Conservation (phyloP, 2,797 vertebrate species). For the Myripristis murdjan region DNA sequence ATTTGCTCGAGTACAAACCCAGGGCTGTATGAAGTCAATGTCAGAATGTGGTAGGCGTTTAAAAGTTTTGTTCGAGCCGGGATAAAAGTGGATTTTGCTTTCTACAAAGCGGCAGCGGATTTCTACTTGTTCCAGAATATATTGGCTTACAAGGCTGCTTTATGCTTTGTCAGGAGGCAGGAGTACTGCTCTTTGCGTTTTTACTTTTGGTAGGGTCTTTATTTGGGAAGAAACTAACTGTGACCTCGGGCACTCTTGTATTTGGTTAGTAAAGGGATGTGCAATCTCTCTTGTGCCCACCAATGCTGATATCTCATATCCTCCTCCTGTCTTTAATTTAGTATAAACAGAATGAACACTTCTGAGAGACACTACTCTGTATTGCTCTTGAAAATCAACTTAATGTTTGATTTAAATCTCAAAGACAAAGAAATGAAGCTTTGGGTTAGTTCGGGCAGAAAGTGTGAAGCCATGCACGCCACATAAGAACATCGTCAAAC, state of each 20-base stretch:
- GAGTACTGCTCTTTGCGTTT: too few species aligned
- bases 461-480: too few species aligned
- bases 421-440: neutral
- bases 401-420: neutral
- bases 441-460: too few species aligned
- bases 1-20: too few species aligned
- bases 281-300: too few species aligned
- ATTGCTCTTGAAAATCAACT: conserved; percentile 6
- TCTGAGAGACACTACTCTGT: neutral
- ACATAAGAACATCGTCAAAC: too few species aligned
- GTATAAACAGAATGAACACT: conserved; percentile 19
- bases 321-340: conserved; percentile 5
- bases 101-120: neutral
- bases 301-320: neutral
- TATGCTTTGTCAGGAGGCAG: conserved; percentile 13
- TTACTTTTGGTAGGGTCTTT: too few species aligned
- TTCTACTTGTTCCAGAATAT: conserved; percentile 14
- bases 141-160: neutral
- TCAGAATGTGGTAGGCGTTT: neutral
- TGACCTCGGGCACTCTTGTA: conserved; percentile 4
- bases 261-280: too few species aligned
- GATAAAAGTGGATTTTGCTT: neutral
- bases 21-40: neutral
- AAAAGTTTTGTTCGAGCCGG: neutral
- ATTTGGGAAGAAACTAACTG: conserved; percentile 17